Conservation (phyloP, 2,797 vertebrate species). For the Eremophila alpestris region DNA sequence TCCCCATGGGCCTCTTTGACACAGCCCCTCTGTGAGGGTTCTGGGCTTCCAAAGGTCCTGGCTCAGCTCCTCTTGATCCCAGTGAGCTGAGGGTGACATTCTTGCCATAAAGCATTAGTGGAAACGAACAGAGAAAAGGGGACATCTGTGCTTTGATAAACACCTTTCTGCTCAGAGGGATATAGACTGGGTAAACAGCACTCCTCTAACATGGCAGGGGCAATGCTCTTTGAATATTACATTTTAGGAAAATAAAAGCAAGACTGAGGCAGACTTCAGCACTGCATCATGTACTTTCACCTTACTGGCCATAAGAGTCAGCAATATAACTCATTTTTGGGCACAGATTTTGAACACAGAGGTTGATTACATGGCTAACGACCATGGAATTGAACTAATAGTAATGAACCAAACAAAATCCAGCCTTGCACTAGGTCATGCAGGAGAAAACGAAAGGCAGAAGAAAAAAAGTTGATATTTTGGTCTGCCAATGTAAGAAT, state of each 20-base stretch:
- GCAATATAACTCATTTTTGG: neutral
- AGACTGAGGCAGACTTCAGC: neutral
- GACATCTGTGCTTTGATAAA: conserved; percentile 5
- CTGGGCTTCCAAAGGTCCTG: neutral
- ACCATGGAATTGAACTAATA: neutral
- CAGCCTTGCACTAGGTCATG: neutral
- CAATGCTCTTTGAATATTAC: neutral
- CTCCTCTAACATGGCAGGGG: neutral
- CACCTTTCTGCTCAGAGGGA: neutral
- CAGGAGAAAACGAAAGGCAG: neutral
- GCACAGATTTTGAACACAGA: neutral
- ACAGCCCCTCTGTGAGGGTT: neutral
- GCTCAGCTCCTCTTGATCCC: neutral
- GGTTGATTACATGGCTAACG: neutral
- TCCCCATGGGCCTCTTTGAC: neutral
- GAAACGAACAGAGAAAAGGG: neutral
- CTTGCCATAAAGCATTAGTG: neutral
- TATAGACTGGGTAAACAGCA: neutral
- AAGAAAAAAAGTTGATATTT: neutral
- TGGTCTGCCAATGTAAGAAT: neutral
- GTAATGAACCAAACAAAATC: neutral
- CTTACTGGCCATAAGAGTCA: neutral
- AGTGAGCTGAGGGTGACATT: neutral
- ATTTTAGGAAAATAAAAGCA: neutral
- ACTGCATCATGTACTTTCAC: neutral